These are phyloP conservation scores for Sturnira hondurensis DNA, from an alignment of 2,113 vertebrate genomes.

Conservation along the genomic window DNA sequence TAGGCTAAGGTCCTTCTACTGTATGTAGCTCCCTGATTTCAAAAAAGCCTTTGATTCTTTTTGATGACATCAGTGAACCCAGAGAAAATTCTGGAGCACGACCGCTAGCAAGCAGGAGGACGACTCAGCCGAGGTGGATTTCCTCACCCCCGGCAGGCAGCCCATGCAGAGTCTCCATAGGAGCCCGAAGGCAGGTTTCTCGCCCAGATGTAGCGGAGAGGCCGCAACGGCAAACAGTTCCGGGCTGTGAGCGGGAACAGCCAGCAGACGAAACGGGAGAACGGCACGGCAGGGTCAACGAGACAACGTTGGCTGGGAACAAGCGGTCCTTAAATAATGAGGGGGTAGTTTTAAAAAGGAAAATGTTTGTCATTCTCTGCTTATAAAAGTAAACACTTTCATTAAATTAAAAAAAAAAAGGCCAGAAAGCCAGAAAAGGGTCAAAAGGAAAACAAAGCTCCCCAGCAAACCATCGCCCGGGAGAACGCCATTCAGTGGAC, in stretches of 20 bases:
- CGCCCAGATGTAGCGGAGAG: not conserved
- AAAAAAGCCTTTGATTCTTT: not conserved
- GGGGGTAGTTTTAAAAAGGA: not conserved
- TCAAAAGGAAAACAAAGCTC: not conserved
- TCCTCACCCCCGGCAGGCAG: not conserved
- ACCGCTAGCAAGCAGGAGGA: not conserved
- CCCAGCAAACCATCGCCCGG: not conserved
- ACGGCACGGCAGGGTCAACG: not conserved
- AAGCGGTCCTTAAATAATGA: not conserved
- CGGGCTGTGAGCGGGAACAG: not conserved
- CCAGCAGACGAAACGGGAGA: not conserved
- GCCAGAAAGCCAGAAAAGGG: not conserved
- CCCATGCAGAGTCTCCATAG: not conserved
- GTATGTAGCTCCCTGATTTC: not conserved
- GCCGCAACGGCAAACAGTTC: not conserved
- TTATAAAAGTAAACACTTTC: constrained; percentile 3
- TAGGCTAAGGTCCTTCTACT: not conserved
- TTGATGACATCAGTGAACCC: not conserved
- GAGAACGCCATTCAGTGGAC: not conserved
- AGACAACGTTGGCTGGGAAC: not conserved
- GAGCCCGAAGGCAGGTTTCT: not conserved
- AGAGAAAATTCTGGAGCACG: not conserved
- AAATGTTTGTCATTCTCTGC: not conserved
- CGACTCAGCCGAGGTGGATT: not conserved
- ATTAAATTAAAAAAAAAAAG: not conserved